phyloP scores from a whole-genome alignment of 2,888 invertebrate species.

The Dicyrtoma fusca region DNA sequence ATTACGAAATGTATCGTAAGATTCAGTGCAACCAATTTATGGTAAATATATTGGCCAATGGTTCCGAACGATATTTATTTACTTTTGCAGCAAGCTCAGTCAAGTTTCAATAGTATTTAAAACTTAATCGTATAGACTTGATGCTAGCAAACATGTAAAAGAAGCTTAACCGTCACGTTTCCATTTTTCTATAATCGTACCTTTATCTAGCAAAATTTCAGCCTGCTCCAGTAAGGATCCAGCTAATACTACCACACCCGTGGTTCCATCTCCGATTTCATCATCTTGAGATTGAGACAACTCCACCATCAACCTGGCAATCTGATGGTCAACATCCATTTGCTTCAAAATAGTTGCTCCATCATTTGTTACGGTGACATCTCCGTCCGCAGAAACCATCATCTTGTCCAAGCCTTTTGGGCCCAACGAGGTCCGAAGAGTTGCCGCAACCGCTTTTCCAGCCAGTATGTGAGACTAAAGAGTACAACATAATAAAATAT shows the following conservation, averaged over 20 bases:
- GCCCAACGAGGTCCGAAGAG: slow-evolving; percentile 89
- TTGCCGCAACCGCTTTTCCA: slow-evolving; percentile 88
- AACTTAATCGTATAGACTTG: neutral
- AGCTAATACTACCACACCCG: slow-evolving; percentile 88
- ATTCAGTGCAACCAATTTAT: slow-evolving; percentile 42
- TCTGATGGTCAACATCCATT: slow-evolving; percentile 99
- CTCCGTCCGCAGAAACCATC: slow-evolving; percentile 95
- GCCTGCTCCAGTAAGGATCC: slow-evolving; percentile 96
- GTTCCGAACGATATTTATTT: slow-evolving; percentile 42
- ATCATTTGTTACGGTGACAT: slow-evolving; percentile 97
- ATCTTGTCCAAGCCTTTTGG: slow-evolving; percentile 98
- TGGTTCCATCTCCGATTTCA: slow-evolving; percentile 99
- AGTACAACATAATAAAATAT: neutral
- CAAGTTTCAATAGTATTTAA: neutral
- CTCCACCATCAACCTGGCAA: slow-evolving; percentile 97
- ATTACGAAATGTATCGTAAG: slow-evolving; percentile 33
- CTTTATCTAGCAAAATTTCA: slow-evolving; percentile 86
- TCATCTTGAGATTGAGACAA: slow-evolving; percentile 98
- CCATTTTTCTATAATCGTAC: too few species aligned
- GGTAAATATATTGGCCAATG: slow-evolving; percentile 41
- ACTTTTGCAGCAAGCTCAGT: slow-evolving; percentile 26
- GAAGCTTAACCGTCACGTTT: too few species aligned
- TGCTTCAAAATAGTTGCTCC: slow-evolving; percentile 98
- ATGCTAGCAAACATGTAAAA: too few species aligned
- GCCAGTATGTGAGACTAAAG: slow-evolving; percentile 96